Percentiles rank a stretch among this genome's conserved stretches.
Conservation (phyloP, 2,888 invertebrate genomes). For the Andrena fulva region DNA sequence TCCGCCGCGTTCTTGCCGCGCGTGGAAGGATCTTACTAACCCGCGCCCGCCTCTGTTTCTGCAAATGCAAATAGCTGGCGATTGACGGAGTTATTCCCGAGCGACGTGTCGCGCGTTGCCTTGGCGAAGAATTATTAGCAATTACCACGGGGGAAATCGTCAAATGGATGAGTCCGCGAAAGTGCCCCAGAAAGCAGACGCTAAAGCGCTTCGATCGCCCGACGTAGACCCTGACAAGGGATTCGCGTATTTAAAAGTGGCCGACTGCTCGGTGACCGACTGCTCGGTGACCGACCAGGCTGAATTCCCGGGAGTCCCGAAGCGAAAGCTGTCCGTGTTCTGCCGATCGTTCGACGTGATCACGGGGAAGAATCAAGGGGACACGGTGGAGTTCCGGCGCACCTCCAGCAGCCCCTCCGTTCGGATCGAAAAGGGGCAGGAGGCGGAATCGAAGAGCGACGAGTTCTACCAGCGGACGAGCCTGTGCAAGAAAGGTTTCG, state of each 20-base stretch:
- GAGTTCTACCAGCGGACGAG: not conserved
- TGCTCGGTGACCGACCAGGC: not conserved
- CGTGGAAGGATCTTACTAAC: too few relatives aligned
- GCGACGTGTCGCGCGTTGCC: not conserved
- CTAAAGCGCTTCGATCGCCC: not conserved
- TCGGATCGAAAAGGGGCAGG: conserved; percentile 5
- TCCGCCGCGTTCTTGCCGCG: too few relatives aligned
- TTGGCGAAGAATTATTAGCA: too few relatives aligned
- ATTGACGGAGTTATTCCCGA: not conserved
- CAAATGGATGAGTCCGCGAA: conserved; percentile 37
- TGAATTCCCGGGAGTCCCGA: conserved; percentile 59
- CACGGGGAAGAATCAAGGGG: conserved; percentile 24
- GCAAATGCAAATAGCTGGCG: conserved; percentile 3
- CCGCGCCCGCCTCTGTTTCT: too few relatives aligned
- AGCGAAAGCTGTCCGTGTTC: conserved; percentile 78
- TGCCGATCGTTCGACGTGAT: conserved; percentile 76
- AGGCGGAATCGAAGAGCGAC: not conserved
- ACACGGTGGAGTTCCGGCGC: conserved; percentile 41
- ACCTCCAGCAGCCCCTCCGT: conserved; percentile 58
- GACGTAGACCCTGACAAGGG: not conserved
- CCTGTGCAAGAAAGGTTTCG: conserved; percentile 24
- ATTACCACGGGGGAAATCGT: not conserved
- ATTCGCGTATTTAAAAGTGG: not conserved
- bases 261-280: not conserved
- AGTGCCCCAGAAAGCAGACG: not conserved